These are phyloP conservation scores for Luffia ferchaultella DNA, from an alignment of 2,888 invertebrate genomes.

Conservation along the genomic window DNA sequence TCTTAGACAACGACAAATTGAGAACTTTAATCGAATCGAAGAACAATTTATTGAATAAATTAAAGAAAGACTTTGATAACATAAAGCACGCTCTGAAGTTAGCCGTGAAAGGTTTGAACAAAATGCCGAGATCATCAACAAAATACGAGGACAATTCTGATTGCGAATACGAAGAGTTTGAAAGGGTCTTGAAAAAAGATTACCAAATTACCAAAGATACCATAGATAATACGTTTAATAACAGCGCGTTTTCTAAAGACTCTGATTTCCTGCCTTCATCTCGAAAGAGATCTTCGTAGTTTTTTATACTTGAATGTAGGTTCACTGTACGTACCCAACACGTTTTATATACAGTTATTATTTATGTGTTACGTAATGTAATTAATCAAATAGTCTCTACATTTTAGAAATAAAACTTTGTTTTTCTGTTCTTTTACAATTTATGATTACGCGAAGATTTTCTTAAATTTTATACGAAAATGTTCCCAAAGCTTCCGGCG, in stretches of 20 bases:
- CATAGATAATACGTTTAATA: slow-evolving; percentile 23
- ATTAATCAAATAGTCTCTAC: no score
- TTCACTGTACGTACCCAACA: no score
- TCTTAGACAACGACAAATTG: slow-evolving; percentile 46
- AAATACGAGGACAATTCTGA: slow-evolving; percentile 23
- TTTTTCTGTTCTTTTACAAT: no score
- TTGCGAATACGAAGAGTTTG: slow-evolving; percentile 34
- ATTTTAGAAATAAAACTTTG: no score
- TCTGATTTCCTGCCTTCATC: no score
- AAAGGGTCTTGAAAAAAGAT: slow-evolving; percentile 28
- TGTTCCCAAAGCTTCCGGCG: no score
- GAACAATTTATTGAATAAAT: slow-evolving; percentile 28
- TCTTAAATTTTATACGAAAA: no score
- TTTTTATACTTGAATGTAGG: no score
- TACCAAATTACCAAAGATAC: slow-evolving; percentile 17
- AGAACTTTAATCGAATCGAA: slow-evolving; percentile 34
- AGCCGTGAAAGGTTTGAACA: slow-evolving; percentile 31
- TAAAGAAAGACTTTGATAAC: slow-evolving; percentile 34
- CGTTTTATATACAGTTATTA: no score
- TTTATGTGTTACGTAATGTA: no score
- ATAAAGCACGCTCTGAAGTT: slow-evolving; percentile 36
- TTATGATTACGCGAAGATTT: no score
- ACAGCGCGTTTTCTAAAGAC: slow-evolving; percentile 25
- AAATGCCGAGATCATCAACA: slow-evolving; percentile 19
- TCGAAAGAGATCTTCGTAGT: no score